Conservation (phyloP, 2,113 vertebrate species). For the Phalacrocorax pelagicus region DNA sequence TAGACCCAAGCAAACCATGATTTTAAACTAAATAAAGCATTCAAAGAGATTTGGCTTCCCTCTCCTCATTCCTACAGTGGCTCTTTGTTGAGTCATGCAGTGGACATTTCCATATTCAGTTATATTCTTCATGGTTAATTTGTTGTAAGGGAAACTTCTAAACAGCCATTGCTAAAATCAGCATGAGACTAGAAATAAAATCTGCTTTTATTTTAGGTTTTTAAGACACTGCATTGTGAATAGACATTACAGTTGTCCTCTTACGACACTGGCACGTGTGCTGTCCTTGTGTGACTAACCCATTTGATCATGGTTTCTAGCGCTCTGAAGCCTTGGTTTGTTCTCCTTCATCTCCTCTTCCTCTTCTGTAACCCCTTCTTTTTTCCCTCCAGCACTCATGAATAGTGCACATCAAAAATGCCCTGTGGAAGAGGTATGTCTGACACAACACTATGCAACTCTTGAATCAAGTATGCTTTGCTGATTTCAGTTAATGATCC, state of each 20-base stretch:
- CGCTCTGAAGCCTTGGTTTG: slow-evolving; percentile 27
- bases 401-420: slow-evolving; percentile 81
- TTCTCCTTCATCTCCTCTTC: slow-evolving; percentile 55
- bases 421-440: slow-evolving; percentile 80
- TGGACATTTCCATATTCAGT: not conserved
- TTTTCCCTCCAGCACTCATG: slow-evolving; percentile 80
- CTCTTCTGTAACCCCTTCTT: slow-evolving; percentile 79
- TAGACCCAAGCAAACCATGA: not conserved
- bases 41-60: not conserved
- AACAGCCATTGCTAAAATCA: not conserved
- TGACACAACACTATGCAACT: slow-evolving; percentile 8
- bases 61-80: not conserved
- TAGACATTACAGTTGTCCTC: not conserved
- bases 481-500: not conserved
- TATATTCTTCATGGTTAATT: not conserved
- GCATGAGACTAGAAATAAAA: not conserved
- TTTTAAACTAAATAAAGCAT: not conserved
- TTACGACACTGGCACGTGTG: not conserved
- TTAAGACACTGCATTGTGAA: not conserved
- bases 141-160: not conserved
- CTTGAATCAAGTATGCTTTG: slow-evolving; percentile 33
- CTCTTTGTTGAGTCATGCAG: not conserved
- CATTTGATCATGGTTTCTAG: not conserved
- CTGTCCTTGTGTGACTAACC: slow-evolving; percentile 31
- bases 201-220: not conserved